A percentile compares a stretch with the other conserved stretches of the same genome.
Evolutionary conservation across 2,113 vertebrate genomes (phyloP).

Genomic region (Eurypyga helias): DNA sequence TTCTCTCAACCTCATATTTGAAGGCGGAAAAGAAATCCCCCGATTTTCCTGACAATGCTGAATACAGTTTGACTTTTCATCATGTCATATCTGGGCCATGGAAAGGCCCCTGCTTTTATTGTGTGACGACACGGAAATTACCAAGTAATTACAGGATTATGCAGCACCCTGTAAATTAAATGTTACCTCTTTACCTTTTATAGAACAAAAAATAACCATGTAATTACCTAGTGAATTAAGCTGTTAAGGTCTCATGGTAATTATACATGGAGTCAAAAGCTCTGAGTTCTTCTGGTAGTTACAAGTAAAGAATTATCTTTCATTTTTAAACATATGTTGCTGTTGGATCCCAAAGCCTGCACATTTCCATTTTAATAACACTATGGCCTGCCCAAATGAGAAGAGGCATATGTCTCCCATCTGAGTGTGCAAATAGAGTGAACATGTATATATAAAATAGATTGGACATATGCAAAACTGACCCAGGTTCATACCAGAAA

Average conservation of each 20-base stretch:
- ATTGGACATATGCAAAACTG: conserved; percentile 70
- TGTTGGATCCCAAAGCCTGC: conserved; percentile 31
- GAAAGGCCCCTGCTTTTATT: conserved; percentile 49
- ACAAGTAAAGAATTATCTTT: conserved; percentile 73
- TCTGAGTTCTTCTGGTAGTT: conserved; percentile 72
- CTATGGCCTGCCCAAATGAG: conserved; percentile 65
- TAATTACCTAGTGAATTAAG: conserved; percentile 81
- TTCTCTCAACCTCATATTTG: neutral
- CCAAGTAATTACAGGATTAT: conserved; percentile 79
- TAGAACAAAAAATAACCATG: conserved; percentile 75
- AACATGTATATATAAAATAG: conserved; percentile 62
- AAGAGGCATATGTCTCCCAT: conserved; percentile 68
- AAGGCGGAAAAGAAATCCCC: conserved; percentile 11
- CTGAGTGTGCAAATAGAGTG: conserved; percentile 71
- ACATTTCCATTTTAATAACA: conserved; percentile 73
- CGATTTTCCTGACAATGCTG: neutral
- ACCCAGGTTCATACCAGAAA: conserved; percentile 44
- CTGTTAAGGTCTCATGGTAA: conserved; percentile 74
- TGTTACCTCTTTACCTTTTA: conserved; percentile 78
- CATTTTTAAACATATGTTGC: conserved; percentile 69
- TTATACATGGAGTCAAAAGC: conserved; percentile 76
- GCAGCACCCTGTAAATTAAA: conserved; percentile 77
- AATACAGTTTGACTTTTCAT: conserved; percentile 35
- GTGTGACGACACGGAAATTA: conserved; percentile 66
- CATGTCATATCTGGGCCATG: conserved; percentile 51